Percentiles rank a stretch among this genome's conserved stretches.
These are phyloP conservation scores for Onychomys torridus DNA, from an alignment of 2,797 vertebrate species.

Conservation along the genomic window DNA sequence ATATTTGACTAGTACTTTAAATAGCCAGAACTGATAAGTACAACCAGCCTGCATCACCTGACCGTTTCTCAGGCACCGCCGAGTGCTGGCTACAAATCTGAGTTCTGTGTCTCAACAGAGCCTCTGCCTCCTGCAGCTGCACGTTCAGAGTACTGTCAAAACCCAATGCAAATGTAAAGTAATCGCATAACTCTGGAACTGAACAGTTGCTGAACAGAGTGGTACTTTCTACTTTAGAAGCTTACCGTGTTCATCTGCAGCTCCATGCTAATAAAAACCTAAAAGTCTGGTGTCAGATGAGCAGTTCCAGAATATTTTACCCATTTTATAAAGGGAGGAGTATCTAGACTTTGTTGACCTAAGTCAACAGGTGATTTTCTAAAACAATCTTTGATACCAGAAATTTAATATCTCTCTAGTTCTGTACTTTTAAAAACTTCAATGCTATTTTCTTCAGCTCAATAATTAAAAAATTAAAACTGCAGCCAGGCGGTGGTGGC, in stretches of 20 bases:
- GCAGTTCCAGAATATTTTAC: constrained; percentile 42
- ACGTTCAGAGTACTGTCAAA: constrained; percentile 15
- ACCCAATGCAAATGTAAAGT: neutral
- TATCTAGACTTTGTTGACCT: neutral
- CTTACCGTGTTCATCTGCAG: constrained; percentile 18
- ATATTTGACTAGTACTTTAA: neutral
- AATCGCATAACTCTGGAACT: constrained; percentile 9
- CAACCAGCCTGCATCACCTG: neutral
- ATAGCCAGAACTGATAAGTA: neutral
- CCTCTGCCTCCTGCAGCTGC: neutral
- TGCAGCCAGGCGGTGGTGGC: neutral
- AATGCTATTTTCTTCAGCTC: constrained; percentile 16
- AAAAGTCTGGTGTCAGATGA: neutral
- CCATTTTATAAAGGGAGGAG: neutral
- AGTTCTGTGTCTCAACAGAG: neutral
- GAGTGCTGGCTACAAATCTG: neutral
- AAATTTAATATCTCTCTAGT: neutral
- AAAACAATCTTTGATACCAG: neutral
- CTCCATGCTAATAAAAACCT: constrained; percentile 18
- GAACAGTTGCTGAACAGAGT: neutral
- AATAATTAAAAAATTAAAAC: constrained; percentile 57
- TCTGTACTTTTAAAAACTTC: neutral
- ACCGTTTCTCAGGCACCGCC: neutral
- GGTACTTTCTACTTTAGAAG: neutral
- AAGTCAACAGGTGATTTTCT: constrained; percentile 1